A percentile compares a stretch with the other conserved stretches of the same genome.
These are phyloP conservation scores for Rhabdophis nuchalis DNA, from an alignment of 2,797 vertebrate species.

Conservation along the genomic window DNA sequence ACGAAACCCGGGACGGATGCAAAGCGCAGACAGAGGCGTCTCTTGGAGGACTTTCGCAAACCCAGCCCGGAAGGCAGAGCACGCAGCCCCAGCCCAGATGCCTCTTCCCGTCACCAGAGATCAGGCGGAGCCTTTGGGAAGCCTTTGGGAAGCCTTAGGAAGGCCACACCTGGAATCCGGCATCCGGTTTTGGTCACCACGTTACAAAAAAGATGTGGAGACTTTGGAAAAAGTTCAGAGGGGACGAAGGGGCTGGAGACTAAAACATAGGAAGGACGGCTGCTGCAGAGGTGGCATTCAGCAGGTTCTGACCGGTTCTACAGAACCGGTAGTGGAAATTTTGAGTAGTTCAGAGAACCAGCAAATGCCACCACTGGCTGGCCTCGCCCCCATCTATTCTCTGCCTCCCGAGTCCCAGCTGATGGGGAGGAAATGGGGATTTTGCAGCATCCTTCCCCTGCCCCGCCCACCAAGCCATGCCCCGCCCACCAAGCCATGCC, in stretches of 20 bases:
- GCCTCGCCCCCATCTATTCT: no score
- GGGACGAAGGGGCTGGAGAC: not conserved
- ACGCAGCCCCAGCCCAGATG: not conserved
- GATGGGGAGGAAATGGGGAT: no score
- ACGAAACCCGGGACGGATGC: conserved; percentile 61
- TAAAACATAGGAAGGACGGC: not conserved
- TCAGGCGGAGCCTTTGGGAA: fast-evolving
- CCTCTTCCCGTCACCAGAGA: not conserved
- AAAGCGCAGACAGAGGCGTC: conserved; percentile 65
- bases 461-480: no score
- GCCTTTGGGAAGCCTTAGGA: not conserved
- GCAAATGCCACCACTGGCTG: no score
- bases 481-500: no score
- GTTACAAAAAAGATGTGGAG: not conserved
- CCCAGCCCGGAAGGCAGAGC: conserved; percentile 38
- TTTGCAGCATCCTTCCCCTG: no score
- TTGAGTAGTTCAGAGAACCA: no score
- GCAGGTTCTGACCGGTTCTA: no score
- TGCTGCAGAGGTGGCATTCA: no score
- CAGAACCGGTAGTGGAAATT: no score
- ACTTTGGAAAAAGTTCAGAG: not conserved
- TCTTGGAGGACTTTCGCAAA: conserved; percentile 52
- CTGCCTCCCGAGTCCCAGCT: no score
- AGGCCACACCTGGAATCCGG: not conserved
- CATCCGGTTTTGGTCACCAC: not conserved